Evolutionary conservation across 1,140 invertebrate genomes (phyloP).

Genomic region (Eubasilissa regina): DNA sequence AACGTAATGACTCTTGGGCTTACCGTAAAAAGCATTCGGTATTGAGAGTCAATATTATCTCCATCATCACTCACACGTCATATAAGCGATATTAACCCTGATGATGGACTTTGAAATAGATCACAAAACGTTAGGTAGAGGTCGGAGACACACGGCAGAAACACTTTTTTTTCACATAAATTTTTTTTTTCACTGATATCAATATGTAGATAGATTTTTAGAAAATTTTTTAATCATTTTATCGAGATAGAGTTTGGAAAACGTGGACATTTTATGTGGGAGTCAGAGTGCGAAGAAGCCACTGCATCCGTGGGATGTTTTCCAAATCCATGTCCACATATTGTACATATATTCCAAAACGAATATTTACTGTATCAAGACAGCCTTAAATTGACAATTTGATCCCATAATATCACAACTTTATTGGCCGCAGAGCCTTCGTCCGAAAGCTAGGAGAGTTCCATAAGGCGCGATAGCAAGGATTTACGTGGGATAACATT

Average conservation of each 20-base stretch:
- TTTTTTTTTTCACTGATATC: no score
- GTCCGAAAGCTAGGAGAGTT: neutral
- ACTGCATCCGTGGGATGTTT: neutral
- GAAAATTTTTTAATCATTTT: no score
- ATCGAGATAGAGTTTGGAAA: neutral
- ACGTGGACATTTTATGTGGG: neutral
- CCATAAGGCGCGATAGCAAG: neutral
- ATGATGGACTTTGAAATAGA: no score
- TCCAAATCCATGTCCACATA: neutral
- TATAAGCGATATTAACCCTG: no score
- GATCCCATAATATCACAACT: neutral
- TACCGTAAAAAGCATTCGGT: no score
- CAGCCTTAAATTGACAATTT: slow-evolving; percentile 21
- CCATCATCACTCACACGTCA: no score
- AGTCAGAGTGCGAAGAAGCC: neutral
- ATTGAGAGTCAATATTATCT: no score
- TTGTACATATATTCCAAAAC: neutral
- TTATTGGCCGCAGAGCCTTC: neutral
- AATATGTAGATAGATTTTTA: no score
- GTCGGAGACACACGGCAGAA: no score
- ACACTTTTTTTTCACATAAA: no score
- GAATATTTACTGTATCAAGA: slow-evolving; percentile 1
- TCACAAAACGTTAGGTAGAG: no score
- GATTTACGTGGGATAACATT: neutral
- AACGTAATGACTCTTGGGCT: no score